Conservation (phyloP, 2,888 invertebrate species). For the Lasioglossum oenotherae region DNA sequence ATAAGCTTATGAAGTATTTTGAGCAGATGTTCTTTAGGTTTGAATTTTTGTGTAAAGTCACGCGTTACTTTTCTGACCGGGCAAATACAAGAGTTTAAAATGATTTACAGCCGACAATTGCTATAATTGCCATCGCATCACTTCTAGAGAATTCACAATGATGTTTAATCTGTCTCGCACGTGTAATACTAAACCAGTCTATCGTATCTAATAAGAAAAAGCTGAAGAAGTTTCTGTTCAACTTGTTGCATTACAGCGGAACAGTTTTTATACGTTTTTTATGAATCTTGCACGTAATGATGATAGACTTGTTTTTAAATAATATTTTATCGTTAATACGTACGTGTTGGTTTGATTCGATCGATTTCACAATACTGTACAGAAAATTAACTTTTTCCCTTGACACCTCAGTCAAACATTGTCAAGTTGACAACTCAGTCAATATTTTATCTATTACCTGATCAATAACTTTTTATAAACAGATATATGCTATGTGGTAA, state of each 20-base stretch:
- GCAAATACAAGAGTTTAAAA: not conserved
- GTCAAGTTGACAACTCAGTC: not conserved
- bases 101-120: not conserved
- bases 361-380: not conserved
- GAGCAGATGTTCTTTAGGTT: too few relatives aligned
- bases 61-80: not conserved
- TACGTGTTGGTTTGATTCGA: not conserved
- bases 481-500: not conserved
- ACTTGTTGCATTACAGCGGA: not conserved
- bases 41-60: not conserved
- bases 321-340: not conserved
- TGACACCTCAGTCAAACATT: not conserved
- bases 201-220: not conserved
- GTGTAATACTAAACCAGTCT: not conserved
- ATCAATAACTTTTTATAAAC: not conserved
- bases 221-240: not conserved
- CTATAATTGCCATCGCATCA: not conserved
- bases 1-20: not conserved
- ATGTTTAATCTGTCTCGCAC: not conserved
- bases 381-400: not conserved
- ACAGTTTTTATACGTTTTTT: not conserved
- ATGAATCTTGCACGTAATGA: not conserved
- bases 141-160: not conserved
- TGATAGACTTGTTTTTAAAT: not conserved
- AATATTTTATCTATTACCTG: not conserved